These are phyloP conservation scores for Eutolmus rufibarbis DNA, from an alignment of 2,888 invertebrate genomes.

Conservation along the genomic window DNA sequence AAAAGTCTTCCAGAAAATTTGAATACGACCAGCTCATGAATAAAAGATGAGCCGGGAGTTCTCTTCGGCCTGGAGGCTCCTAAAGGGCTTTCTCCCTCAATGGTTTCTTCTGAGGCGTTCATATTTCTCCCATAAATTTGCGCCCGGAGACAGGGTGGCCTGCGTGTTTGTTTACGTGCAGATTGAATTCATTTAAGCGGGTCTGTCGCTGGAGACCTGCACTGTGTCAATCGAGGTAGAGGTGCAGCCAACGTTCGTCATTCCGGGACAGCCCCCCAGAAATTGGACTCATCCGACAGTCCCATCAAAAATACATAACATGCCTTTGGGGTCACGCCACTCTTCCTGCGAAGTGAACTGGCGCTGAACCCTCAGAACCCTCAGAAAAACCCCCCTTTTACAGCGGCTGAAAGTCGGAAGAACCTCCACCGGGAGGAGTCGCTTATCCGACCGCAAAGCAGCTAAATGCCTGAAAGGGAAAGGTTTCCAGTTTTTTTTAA, in stretches of 20 bases:
- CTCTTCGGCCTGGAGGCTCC: background rate
- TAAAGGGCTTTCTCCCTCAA: background rate
- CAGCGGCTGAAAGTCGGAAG: background rate
- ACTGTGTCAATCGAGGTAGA: background rate
- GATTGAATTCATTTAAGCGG: constrained; percentile 28
- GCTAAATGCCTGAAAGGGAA: constrained; percentile 14
- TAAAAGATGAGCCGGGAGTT: constrained; percentile 12
- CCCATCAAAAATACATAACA: constrained; percentile 16
- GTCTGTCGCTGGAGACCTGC: background rate
- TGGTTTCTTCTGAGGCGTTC: constrained; percentile 1
- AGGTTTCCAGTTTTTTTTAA: constrained; percentile 11
- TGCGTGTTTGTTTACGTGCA: constrained; percentile 13
- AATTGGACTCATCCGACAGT: background rate
- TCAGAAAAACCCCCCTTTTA: background rate
- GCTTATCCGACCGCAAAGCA: background rate
- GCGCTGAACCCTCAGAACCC: background rate
- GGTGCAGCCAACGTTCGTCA: background rate
- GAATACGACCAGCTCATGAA: constrained; percentile 37
- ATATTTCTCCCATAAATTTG: constrained; percentile 24
- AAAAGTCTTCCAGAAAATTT: constrained; percentile 30
- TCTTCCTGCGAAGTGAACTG: background rate
- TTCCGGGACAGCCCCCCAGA: background rate
- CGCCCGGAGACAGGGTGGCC: background rate
- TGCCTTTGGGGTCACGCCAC: background rate
- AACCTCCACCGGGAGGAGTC: background rate